Conservation (phyloP, 2,113 vertebrate genomes). For the Carettochelys insculpta region DNA sequence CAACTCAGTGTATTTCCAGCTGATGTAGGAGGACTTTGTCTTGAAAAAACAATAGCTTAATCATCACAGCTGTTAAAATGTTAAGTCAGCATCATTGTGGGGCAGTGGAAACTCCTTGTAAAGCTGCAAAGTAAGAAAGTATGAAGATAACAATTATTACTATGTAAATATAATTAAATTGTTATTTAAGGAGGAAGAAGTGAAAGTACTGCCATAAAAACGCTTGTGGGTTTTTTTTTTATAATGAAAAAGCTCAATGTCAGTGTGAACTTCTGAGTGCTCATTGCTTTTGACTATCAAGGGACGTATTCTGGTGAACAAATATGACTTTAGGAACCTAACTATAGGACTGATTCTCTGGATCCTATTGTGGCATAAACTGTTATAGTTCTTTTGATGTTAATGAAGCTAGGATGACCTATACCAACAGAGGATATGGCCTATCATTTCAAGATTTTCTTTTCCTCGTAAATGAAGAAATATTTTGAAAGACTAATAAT, state of each 20-base stretch:
- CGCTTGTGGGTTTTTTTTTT: constrained; percentile 1
- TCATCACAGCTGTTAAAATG: constrained; percentile 31
- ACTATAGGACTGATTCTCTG: neutral
- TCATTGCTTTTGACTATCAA: neutral
- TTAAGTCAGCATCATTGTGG: constrained; percentile 43
- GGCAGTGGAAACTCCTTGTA: constrained; percentile 47
- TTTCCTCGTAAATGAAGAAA: neutral
- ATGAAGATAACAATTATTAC: constrained; percentile 44
- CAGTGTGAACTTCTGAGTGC: neutral
- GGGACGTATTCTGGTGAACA: neutral
- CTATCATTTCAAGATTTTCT: neutral
- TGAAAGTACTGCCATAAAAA: neutral
- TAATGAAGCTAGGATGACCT: neutral
- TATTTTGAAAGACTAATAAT: neutral
- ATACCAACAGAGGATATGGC: neutral
- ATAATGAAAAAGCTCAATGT: neutral
- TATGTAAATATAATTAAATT: constrained; percentile 22
- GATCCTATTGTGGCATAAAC: neutral
- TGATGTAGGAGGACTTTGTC: constrained; percentile 21
- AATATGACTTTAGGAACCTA: neutral
- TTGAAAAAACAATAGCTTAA: constrained; percentile 57
- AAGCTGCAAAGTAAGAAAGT: constrained; percentile 30
- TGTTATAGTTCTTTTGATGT: neutral
- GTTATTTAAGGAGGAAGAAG: constrained; percentile 38
- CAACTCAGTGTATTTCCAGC: constrained; percentile 1